Conservation (phyloP, 1,140 invertebrate species). For the Drepana arcuata region DNA sequence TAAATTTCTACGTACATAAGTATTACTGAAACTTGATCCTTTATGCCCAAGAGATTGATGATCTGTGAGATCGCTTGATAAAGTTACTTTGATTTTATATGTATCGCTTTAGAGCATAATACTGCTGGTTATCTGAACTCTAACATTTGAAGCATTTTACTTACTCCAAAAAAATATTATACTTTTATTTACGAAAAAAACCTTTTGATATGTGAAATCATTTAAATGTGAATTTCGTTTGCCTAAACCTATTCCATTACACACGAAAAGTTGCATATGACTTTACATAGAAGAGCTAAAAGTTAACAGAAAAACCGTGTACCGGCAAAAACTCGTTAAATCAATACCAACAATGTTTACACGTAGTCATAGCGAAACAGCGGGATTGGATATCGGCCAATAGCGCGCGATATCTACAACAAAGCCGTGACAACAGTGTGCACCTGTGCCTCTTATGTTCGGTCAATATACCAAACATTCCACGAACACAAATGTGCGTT, state of each 20-base stretch:
- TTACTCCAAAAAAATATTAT: no score
- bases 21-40: no score
- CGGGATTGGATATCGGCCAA: constrained; percentile 22
- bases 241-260: neutral
- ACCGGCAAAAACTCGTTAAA: constrained; percentile 19
- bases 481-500: constrained; percentile 2
- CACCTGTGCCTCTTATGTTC: constrained; percentile 22
- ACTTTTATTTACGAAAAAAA: no score
- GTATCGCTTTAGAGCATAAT: no score
- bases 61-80: no score
- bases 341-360: constrained; percentile 30
- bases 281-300: neutral
- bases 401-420: constrained; percentile 21
- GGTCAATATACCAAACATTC: constrained; percentile 17
- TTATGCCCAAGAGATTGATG: no score
- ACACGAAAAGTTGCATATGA: constrained; percentile 3
- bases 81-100: no score
- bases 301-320: constrained; percentile 3
- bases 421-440: constrained; percentile 24
- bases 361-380: constrained; percentile 30
- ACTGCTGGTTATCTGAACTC: no score
- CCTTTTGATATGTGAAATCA: no score
- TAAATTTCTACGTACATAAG: no score
- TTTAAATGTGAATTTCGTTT: no score
- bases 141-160: no score